These are phyloP conservation scores for Alethe diademata DNA, from an alignment of 2,113 vertebrate genomes.

Conservation along the genomic window DNA sequence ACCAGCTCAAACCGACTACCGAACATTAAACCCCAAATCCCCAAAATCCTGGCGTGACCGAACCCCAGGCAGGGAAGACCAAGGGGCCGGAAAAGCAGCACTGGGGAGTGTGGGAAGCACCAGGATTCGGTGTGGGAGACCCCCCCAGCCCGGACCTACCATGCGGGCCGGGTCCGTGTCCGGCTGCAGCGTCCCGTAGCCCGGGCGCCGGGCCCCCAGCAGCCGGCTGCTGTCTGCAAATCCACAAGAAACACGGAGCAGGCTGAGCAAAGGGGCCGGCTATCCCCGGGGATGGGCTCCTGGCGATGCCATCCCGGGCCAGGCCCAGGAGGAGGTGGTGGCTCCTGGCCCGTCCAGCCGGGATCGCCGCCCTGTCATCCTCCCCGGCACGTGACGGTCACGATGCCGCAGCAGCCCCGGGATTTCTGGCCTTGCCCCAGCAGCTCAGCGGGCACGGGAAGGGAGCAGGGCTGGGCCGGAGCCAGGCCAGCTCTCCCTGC, in stretches of 20 bases:
- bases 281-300: fast-evolving
- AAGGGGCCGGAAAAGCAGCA: neutral
- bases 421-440: neutral
- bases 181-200: neutral
- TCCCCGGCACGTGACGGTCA: neutral
- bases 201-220: neutral
- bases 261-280: fast-evolving
- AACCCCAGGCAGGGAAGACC: too few species aligned
- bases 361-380: neutral
- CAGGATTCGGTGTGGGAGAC: neutral
- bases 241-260: neutral
- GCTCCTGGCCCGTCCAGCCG: neutral
- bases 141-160: neutral
- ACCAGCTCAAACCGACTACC: fast-evolving
- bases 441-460: neutral
- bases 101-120: fast-evolving
- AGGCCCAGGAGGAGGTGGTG: too few species aligned
- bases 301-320: too few species aligned
- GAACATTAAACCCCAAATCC: fast-evolving
- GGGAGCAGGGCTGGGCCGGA: neutral
- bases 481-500: neutral
- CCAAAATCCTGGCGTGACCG: fast-evolving
- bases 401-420: neutral
- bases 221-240: neutral
- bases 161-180: neutral